Percentiles rank a stretch among this genome's conserved stretches.
Conservation (phyloP, 2,797 vertebrate genomes). For the Coregonus suidteri region DNA sequence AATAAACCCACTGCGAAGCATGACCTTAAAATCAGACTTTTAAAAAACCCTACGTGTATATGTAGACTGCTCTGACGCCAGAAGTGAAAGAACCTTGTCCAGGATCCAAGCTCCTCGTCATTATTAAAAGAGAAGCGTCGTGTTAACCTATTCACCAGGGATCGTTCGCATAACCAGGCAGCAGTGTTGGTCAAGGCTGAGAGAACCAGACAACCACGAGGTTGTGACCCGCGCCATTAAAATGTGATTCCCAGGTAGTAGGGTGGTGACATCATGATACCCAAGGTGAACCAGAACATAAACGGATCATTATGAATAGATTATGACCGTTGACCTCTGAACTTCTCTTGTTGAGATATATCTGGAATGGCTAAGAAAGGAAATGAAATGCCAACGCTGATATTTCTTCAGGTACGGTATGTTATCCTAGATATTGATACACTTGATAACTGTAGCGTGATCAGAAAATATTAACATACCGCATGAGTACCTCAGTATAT, state of each 20-base stretch:
- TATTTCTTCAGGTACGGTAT: not conserved
- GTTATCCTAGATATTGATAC: not conserved
- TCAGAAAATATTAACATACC: not conserved
- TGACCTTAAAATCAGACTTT: not conserved
- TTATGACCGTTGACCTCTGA: not conserved
- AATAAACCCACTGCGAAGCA: not conserved
- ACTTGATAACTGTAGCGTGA: not conserved
- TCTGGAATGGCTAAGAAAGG: not conserved
- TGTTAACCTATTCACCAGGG: not conserved
- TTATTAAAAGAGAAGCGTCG: conserved; percentile 13
- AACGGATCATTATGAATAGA: conserved; percentile 10
- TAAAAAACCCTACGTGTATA: not conserved
- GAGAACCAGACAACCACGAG: not conserved
- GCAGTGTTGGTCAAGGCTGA: conserved; percentile 6
- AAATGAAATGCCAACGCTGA: conserved; percentile 5
- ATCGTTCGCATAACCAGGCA: not conserved
- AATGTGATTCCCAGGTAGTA: not conserved
- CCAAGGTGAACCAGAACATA: conserved; percentile 2
- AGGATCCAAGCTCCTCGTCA: not conserved
- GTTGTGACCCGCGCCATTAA: conserved; percentile 1
- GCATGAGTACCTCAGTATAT: not conserved
- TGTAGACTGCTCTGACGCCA: not conserved
- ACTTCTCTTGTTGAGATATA: not conserved
- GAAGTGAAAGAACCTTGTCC: not conserved
- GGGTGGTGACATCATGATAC: not conserved